Evolutionary conservation across 2,888 invertebrate genomes (phyloP).

Genomic region (Selenia dentaria): DNA sequence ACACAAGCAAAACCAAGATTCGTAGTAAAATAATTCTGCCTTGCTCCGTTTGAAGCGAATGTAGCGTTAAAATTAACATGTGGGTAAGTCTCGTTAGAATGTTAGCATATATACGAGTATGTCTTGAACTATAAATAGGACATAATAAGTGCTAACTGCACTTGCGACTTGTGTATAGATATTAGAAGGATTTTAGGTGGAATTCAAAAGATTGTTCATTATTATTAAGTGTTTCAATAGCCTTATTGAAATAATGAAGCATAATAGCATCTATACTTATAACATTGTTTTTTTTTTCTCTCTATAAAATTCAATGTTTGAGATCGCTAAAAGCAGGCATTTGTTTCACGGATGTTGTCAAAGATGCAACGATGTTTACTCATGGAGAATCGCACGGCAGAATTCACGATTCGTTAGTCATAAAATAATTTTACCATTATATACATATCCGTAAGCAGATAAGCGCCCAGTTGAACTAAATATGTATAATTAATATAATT

Average conservation of each 20-base stretch:
- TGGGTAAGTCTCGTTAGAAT: conserved; percentile 4
- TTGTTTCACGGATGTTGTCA: no score
- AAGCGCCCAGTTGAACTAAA: conserved; percentile 18
- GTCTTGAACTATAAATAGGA: conserved; percentile 4
- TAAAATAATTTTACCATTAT: conserved; percentile 1
- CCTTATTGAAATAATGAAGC: no score
- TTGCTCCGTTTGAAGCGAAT: conserved; percentile 17
- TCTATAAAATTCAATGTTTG: no score
- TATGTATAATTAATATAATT: no score
- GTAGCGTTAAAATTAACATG: conserved; percentile 15
- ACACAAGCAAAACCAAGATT: neutral
- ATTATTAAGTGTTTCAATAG: no score
- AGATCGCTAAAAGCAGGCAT: no score
- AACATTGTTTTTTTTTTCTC: no score
- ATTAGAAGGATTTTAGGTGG: neutral
- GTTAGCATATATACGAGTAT: no score
- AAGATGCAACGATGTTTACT: no score
- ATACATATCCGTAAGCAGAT: conserved; percentile 11
- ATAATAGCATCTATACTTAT: no score
- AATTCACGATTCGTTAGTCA: no score
- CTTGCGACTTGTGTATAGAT: neutral
- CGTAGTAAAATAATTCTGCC: conserved; percentile 9
- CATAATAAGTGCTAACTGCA: neutral
- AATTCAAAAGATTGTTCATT: neutral
- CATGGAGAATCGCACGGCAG: no score